phyloP scores from a whole-genome alignment of 2,113 vertebrate species.

The Ictalurus punctatus region DNA sequence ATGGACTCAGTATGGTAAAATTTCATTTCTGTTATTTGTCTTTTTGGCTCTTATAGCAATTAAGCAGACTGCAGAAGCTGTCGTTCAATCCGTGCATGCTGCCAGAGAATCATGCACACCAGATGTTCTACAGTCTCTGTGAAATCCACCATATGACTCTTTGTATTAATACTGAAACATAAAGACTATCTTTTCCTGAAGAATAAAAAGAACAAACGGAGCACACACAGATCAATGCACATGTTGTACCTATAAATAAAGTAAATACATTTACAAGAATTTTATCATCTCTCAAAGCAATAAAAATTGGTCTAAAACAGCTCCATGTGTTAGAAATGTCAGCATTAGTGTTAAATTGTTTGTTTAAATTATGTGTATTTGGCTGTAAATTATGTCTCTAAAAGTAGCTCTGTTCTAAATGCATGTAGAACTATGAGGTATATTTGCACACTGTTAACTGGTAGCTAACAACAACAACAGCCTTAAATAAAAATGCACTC shows the following conservation, averaged over 20 bases:
- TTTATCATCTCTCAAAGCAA: neutral
- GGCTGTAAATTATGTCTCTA: neutral
- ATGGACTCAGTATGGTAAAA: neutral
- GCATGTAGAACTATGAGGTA: neutral
- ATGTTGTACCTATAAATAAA: neutral
- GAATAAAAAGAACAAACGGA: neutral
- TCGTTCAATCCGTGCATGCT: neutral
- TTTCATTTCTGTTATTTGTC: conserved; percentile 1
- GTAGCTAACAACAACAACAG: neutral
- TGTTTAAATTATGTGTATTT: neutral
- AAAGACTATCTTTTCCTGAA: neutral
- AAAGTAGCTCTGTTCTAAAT: neutral
- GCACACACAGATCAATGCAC: neutral
- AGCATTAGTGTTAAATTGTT: neutral
- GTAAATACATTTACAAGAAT: neutral
- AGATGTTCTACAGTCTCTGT: conserved; percentile 13
- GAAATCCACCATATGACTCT: conserved; percentile 20
- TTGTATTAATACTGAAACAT: neutral
- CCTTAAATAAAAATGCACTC: neutral
- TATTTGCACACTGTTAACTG: neutral
- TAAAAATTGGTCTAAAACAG: neutral
- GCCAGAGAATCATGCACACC: conserved; percentile 18
- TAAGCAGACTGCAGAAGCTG: neutral
- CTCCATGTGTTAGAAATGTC: neutral
- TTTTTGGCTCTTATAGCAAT: conserved; percentile 4